These are phyloP conservation scores for Amblyteles armatorius DNA, from an alignment of 2,888 invertebrate species.

Conservation along the genomic window DNA sequence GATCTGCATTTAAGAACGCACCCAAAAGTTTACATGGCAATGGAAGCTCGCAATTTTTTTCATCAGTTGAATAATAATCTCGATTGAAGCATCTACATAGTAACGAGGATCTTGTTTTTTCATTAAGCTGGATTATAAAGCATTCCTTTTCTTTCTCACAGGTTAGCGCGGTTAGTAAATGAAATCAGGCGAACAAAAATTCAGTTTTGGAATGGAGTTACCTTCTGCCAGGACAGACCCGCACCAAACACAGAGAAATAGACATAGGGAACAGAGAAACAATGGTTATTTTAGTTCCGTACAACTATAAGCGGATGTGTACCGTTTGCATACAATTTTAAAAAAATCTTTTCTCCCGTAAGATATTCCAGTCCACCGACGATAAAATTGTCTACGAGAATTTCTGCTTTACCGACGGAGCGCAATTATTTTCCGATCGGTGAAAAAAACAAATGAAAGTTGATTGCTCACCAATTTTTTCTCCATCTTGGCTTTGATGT, in stretches of 20 bases:
- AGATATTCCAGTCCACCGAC: background rate
- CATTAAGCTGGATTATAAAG: background rate
- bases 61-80: background rate
- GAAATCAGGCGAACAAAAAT: slow-evolving; percentile 56
- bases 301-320: slow-evolving; percentile 48
- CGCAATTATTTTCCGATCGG: slow-evolving; percentile 55
- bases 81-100: background rate
- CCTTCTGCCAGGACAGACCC: slow-evolving; percentile 84
- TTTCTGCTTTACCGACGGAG: slow-evolving; percentile 66
- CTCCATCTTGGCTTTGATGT: slow-evolving; percentile 99
- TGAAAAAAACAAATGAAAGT: slow-evolving; percentile 75
- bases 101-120: background rate
- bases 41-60: background rate
- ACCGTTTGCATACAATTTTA: background rate
- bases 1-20: too few species aligned
- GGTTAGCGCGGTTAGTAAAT: slow-evolving; percentile 47
- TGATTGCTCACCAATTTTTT: slow-evolving; percentile 94
- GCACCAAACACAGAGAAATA: slow-evolving; percentile 84
- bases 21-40: background rate
- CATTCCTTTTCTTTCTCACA: slow-evolving; percentile 12
- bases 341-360: background rate
- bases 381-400: background rate
- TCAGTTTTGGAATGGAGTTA: slow-evolving; percentile 80
- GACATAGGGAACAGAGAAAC: slow-evolving; percentile 83
- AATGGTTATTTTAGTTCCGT: slow-evolving; percentile 75